Base-by-base conservation (phyloP, 2,113 vertebrate genomes). In the Myocastor coypus region DNA sequence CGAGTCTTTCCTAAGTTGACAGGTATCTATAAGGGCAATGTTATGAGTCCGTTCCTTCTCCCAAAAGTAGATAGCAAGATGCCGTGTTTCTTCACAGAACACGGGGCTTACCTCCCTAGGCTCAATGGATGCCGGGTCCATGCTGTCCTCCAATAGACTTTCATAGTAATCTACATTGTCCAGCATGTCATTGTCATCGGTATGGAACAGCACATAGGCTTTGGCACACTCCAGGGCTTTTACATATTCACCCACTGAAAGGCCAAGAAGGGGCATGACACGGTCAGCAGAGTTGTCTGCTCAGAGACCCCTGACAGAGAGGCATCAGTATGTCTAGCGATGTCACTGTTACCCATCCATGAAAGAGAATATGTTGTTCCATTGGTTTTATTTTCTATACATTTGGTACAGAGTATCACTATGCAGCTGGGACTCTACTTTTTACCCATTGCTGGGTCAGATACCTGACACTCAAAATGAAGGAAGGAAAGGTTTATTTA, bases 151-250 rank as follows among this genome's bases (percentile, higher is more conserved):
- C 96, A 99, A 84, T 73, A 98, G 94, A 75, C 99, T 98, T 89
- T 98, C 97, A 0, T 99, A 99, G 95, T 98, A 99, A 32, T 98
- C 98, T 50, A 98, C 98, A 0, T 99, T 99, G 46, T 99, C 99
- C 6, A 98, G 98, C 97, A 99, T 99, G 85, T 99, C 99, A 95
- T 99, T 98, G 0, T 99, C 99, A 0, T 98, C 98, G 0, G 99
- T 98, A 63, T 99, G 99, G 97, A 99, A 99, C 1, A 99, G 98
- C 68, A 99, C 98, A 97, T 99, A 99, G 77, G 99, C 98, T 94
- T 98, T 98, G 83, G 99, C 98, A 84, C 99, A 99, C 96, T 98
- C 98, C 94, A 99, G 93, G 0, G 99, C 99, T 97, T 99, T 99
- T 69, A 98, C 50, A 0, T 99, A 98, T 86, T 98, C 97, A 22